Evolutionary conservation across 2,797 vertebrate genomes (phyloP).

Genomic region (Trichosurus vulpecula): DNA sequence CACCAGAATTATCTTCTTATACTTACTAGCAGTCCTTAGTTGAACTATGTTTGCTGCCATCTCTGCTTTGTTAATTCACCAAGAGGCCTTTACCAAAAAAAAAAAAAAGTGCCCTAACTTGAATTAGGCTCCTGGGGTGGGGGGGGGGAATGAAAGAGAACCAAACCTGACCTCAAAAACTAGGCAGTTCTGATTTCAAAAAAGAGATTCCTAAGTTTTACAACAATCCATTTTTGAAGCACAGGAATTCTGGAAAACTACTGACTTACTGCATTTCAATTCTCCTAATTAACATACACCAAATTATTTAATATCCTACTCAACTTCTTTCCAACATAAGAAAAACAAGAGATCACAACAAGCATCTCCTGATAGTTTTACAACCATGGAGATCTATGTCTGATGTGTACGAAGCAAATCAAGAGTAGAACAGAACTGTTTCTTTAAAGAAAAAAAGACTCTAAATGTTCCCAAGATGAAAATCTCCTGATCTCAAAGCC

Average conservation of each 20-base stretch:
- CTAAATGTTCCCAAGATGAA: not conserved
- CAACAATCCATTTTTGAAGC: not conserved
- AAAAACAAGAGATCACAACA: constrained; percentile 15
- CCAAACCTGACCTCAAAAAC: constrained; percentile 19
- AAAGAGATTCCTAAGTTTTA: not conserved
- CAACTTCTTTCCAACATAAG: constrained; percentile 10
- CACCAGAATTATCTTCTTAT: not conserved
- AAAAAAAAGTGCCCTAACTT: not conserved
- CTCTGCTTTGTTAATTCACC: constrained; percentile 52
- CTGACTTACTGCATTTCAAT: constrained; percentile 12
- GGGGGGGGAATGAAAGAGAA: not conserved
- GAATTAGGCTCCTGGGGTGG: not conserved
- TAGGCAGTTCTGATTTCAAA: not conserved
- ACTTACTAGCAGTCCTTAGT: not conserved
- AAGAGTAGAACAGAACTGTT: not conserved
- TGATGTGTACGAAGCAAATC: not conserved
- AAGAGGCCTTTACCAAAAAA: not conserved
- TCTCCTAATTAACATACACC: not conserved
- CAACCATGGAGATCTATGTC: not conserved
- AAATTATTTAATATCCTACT: constrained; percentile 20
- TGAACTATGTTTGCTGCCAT: constrained; percentile 50
- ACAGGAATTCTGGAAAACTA: not conserved
- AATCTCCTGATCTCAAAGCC: constrained; percentile 17
- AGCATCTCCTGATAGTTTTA: not conserved
- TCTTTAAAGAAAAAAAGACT: constrained; percentile 20